Percentiles rank a stretch among this genome's conserved stretches.
phyloP scores from a whole-genome alignment of 92 coral and sea anemone genomes.

The Paragorgia papillata region DNA sequence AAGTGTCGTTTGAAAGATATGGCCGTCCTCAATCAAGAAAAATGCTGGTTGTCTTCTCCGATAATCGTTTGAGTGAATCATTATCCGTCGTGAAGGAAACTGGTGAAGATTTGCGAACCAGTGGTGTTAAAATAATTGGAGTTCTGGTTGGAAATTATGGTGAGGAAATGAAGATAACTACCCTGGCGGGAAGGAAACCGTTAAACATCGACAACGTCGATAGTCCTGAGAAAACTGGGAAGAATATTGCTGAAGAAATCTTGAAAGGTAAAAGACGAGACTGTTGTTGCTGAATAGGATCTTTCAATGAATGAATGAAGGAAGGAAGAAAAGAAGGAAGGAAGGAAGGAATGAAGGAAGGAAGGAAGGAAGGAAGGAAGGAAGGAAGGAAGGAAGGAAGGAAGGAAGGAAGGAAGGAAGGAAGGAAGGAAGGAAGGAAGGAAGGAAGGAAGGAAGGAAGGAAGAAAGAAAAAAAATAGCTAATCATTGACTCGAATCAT shows the following conservation, averaged over 20 bases:
- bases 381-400: too few relatives aligned
- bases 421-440: too few relatives aligned
- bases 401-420: too few relatives aligned
- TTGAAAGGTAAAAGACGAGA: slow-evolving; percentile 12
- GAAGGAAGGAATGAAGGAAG: too few relatives aligned
- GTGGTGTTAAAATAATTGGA: slow-evolving; percentile 20
- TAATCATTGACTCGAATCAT: too few relatives aligned
- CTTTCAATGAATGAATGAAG: too few relatives aligned
- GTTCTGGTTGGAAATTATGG: slow-evolving; percentile 14
- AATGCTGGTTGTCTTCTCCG: slow-evolving; percentile 20
- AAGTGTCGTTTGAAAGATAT: background rate
- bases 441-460: too few relatives aligned
- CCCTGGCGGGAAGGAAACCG: slow-evolving; percentile 19
- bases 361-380: too few relatives aligned
- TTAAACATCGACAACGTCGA: slow-evolving; percentile 7
- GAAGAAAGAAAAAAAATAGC: too few relatives aligned
- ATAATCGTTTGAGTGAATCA: slow-evolving; percentile 5
- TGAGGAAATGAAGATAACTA: background rate
- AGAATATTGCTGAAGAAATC: slow-evolving; percentile 27
- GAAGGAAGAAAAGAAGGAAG: too few relatives aligned
- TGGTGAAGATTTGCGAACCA: slow-evolving; percentile 1
- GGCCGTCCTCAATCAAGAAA: slow-evolving; percentile 66
- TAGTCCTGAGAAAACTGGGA: slow-evolving; percentile 13
- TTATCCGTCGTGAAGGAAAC: background rate
- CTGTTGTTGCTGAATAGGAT: too few relatives aligned